Evolutionary conservation across 1,140 invertebrate species (phyloP).

Genomic region (Eciton burchellii): DNA sequence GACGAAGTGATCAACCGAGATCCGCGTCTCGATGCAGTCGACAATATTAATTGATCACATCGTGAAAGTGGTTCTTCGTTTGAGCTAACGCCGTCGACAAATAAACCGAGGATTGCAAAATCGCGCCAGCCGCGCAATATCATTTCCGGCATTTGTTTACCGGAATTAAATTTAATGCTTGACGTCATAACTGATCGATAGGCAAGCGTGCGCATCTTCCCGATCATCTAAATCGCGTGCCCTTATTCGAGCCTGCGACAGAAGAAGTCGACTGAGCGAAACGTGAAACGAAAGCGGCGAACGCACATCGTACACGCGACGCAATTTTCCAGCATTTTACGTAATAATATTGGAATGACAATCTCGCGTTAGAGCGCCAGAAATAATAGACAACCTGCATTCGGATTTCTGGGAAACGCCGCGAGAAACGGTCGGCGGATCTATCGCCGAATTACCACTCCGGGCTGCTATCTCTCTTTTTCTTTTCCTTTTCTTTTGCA

Average conservation of each 20-base stretch:
- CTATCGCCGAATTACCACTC: constrained; percentile 12
- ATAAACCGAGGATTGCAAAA: constrained; percentile 25
- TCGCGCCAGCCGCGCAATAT: neutral
- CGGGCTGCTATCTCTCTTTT: constrained; percentile 7
- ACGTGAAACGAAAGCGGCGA: neutral
- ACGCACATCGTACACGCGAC: no score
- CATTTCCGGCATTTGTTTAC: constrained; percentile 43
- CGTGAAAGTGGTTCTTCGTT: neutral
- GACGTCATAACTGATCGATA: constrained; percentile 48
- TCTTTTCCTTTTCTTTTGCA: constrained; percentile 44
- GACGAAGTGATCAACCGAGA: no score
- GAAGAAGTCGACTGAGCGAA: neutral
- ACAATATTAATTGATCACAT: neutral
- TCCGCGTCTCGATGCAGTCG: neutral
- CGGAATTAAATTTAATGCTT: constrained; percentile 50
- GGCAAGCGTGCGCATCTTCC: neutral
- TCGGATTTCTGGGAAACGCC: constrained; percentile 18
- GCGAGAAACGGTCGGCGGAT: neutral
- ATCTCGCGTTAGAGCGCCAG: constrained; percentile 1
- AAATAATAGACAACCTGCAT: constrained; percentile 32
- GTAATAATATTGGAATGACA: neutral
- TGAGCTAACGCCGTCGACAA: neutral
- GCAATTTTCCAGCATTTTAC: neutral
- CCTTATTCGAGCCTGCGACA: constrained; percentile 5
- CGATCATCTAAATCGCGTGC: constrained; percentile 12